These are phyloP conservation scores for Varecia variegata DNA, from an alignment of 2,797 vertebrate species.

Conservation along the genomic window DNA sequence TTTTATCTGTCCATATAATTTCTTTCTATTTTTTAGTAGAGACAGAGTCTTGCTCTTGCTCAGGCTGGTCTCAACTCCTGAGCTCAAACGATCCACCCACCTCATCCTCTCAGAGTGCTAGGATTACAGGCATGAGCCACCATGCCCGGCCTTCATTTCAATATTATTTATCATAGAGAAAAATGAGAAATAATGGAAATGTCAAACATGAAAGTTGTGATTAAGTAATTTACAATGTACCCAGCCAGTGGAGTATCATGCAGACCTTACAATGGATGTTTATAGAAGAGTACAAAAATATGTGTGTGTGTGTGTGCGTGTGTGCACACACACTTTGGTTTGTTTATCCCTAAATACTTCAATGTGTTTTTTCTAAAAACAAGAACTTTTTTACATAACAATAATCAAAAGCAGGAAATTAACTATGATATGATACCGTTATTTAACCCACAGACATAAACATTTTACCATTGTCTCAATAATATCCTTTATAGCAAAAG, in stretches of 20 bases:
- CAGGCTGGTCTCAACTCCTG: too few species aligned
- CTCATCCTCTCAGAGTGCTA: too few species aligned
- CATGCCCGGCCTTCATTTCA: background rate
- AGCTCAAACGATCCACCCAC: too few species aligned
- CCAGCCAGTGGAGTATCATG: background rate
- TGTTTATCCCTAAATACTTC: conserved; percentile 36
- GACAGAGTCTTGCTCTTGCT: too few species aligned
- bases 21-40: too few species aligned
- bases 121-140: too few species aligned
- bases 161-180: background rate
- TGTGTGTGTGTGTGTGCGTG: background rate
- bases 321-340: background rate
- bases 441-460: background rate
- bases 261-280: background rate
- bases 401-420: conserved; percentile 30
- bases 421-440: background rate
- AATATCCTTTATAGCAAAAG: background rate
- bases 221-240: background rate
- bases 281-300: background rate
- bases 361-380: conserved; percentile 31
- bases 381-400: background rate
- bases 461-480: background rate
- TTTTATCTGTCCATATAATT: too few species aligned
- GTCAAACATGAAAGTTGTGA: background rate
- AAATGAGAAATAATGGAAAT: background rate